Conservation (phyloP, 2,888 invertebrate genomes). For the Exocentrus adspersus region DNA sequence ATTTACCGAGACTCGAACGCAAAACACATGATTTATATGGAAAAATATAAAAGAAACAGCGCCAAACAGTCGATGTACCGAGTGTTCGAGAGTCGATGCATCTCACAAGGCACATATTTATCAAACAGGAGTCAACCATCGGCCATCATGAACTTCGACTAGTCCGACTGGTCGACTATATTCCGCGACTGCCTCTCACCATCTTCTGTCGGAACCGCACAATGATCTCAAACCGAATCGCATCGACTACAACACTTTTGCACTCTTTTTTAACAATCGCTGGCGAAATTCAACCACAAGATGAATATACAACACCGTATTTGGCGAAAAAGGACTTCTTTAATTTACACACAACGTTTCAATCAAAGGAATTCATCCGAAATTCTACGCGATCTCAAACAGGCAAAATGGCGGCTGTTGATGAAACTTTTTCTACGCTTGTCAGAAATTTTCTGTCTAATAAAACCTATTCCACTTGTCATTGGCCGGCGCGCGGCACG, state of each 20-base stretch:
- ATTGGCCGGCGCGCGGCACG: constrained; percentile 65
- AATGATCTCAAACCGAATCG: constrained; percentile 76
- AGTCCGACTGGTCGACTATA: constrained; percentile 70
- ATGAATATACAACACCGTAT: constrained; percentile 58
- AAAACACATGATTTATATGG: constrained; percentile 63
- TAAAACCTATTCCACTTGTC: constrained; percentile 58
- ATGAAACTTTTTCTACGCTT: constrained; percentile 96
- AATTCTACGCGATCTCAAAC: constrained; percentile 81
- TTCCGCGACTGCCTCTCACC: constrained; percentile 73
- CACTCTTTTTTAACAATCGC: constrained; percentile 62
- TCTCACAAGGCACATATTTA: constrained; percentile 81
- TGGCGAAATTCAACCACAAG: constrained; percentile 58
- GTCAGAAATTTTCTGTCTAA: constrained; percentile 79
- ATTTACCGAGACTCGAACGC: constrained; percentile 62
- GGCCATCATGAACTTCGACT: constrained; percentile 82
- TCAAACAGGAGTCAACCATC: constrained; percentile 77
- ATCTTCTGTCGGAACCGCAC: constrained; percentile 79
- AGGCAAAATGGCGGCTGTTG: constrained; percentile 96
- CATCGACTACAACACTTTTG: constrained; percentile 70
- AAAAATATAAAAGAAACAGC: constrained; percentile 61
- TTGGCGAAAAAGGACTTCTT: constrained; percentile 61
- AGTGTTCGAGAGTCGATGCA: constrained; percentile 76
- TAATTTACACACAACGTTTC: constrained; percentile 65
- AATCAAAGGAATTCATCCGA: constrained; percentile 78
- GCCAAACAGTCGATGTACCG: constrained; percentile 73